Evolutionary conservation across 1,140 invertebrate genomes (phyloP), one percentile per base, ranked within the genome.

Genomic region (Sitobion miscanthi): DNA sequence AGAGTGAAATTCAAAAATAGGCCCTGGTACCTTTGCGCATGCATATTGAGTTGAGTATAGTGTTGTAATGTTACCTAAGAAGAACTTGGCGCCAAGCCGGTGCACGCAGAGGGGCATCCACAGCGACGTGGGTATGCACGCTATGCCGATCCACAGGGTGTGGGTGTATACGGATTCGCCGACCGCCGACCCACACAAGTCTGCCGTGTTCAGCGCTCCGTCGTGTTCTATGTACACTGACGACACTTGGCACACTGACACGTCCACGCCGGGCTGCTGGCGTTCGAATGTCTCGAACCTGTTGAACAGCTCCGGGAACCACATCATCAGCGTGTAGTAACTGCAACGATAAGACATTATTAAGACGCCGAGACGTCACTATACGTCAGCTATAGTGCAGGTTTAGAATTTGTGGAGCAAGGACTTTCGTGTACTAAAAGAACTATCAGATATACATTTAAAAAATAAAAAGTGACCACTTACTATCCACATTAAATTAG

Each of bases 261-360:
- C 88, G 0, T 97, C 96, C 0, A 95, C 95, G 83, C 96, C 95
- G 0, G 97, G 97, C 96, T 97, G 95, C 0, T 95, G 94, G n/a
- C 95, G 94, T 94, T 97, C 97, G 94, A 96, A 97, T 85, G 96
- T 96, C 94, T 97, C 97, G 94, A 97, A 97, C 93, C 97, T 96
- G 95, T 96, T 96, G 95, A 97, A 98, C 94, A 98, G 95, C 95
- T 98, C 97, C 20, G 97, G 97, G 95, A 98, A 98, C 97, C 97
- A 98, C 93, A 98, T 96, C 97, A 97, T 97, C 11, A 97, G 95
- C 2, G 97, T 97, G 95, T 97, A 98, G 95, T 98, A 98, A 94
- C 97, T 97, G 95, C 57, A 94, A n/a, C 25, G 17, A 87, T 20
- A 87, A 49, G 30, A 9, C 42, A 86, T 45, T 3, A 45, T 30